Base-by-base conservation (phyloP, 2,113 vertebrate genomes). In the Mastomys natalensis region DNA sequence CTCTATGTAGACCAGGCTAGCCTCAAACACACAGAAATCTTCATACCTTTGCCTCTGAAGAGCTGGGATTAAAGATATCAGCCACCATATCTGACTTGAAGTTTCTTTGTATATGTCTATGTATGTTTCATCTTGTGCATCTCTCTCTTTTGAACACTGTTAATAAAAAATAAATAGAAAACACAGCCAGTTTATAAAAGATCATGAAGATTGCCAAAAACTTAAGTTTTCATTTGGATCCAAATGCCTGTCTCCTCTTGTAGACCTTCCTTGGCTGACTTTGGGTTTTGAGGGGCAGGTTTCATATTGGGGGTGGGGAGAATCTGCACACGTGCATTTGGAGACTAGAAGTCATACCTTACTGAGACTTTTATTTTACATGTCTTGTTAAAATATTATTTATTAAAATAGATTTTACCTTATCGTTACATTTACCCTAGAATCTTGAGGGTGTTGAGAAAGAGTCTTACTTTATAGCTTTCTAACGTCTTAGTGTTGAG, bases 371-470 rank as follows among this genome's bases (percentile, higher is more conserved):
- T 60, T 58, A 58, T n/a, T 81, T 53, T 55, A 80, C 34, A 2
- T 80, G 34, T 80, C 31, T 81, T 81, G 53, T 81, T 81, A 81
- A 81, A 81, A 81, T 55, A 21, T 80, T 53, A 76, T 24, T 45
- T 31, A 58, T 78, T 90, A 82, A 89, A 93, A 95, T 95, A 48
- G 45, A 64, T 89, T 87, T 81, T 91, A 72, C 95, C 7, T 95
- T 26, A 60, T 93, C 19, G 60, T 86, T 13, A 6, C 90, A 22
- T 89, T 68, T 90, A 72, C 21, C 4, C 29, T 87, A 26, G 60
- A 62, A 60, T 95, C 60, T 68, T 89, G 66, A 90, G 66, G 85
- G 78, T 85, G 15, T 64, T 85, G 58, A 85, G 82, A 62, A 15
- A 45, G 24, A 40, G 40, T 64, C 15, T 84, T 60, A 15, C 8